Percentiles rank a stretch among this genome's conserved stretches.
Evolutionary conservation across 2,888 invertebrate species (phyloP).

Genomic region (Perizoma affinitatum): DNA sequence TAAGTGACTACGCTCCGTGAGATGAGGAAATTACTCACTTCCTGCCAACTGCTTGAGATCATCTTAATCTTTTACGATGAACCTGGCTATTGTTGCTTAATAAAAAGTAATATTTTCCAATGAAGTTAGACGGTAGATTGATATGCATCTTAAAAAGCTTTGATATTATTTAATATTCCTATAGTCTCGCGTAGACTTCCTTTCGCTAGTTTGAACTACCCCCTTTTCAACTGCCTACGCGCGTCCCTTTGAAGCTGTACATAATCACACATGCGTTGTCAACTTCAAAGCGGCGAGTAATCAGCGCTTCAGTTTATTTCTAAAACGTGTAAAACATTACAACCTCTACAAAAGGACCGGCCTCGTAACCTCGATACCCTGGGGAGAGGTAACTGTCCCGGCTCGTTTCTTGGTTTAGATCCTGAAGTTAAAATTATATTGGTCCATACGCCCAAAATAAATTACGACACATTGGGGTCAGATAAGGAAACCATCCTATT

Average conservation of each 20-base stretch:
- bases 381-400: slow-evolving; percentile 44
- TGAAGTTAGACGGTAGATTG: slow-evolving; percentile 7
- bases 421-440: slow-evolving; percentile 17
- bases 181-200: slow-evolving; percentile 4
- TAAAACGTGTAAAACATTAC: slow-evolving; percentile 44
- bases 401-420: slow-evolving; percentile 21
- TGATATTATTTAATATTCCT: background rate
- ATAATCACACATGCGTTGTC: slow-evolving; percentile 47
- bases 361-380: slow-evolving; percentile 40
- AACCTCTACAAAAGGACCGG: slow-evolving; percentile 41
- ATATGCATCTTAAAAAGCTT: slow-evolving; percentile 7
- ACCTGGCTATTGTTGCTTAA: slow-evolving; percentile 31
- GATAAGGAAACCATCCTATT: slow-evolving; percentile 15
- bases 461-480: slow-evolving; percentile 19
- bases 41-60: slow-evolving; percentile 37
- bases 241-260: slow-evolving; percentile 18
- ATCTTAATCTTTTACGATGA: slow-evolving; percentile 33
- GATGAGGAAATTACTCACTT: slow-evolving; percentile 41
- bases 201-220: slow-evolving; percentile 20
- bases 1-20: slow-evolving; percentile 37
- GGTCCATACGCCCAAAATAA: slow-evolving; percentile 19
- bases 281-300: slow-evolving; percentile 49
- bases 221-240: slow-evolving; percentile 15
- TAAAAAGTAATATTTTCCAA: slow-evolving; percentile 28
- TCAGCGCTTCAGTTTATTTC: slow-evolving; percentile 47